Conservation (phyloP, 1,140 invertebrate species). For the Drosophila tristis region DNA sequence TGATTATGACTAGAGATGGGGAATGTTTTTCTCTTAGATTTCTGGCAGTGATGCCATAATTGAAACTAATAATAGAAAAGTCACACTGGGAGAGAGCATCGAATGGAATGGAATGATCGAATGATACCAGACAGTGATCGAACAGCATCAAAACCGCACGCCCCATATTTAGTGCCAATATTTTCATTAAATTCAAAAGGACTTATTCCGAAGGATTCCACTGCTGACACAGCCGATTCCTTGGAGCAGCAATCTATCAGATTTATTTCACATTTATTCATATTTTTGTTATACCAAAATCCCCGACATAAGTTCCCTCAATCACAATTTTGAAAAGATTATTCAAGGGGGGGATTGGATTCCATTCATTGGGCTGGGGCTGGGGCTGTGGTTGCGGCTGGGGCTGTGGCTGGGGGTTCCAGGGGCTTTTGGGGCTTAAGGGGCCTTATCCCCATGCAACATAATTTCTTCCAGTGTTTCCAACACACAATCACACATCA, state of each 20-base stretch:
- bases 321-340: not conserved
- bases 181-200: not conserved
- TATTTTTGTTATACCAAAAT: not conserved
- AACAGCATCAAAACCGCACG: too few species aligned
- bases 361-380: not conserved
- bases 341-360: constrained; percentile 2
- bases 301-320: not conserved
- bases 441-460: constrained; percentile 1
- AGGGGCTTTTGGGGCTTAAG: too few species aligned
- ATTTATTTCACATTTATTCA: constrained; percentile 9
- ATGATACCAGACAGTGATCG: too few species aligned
- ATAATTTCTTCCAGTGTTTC: constrained; percentile 38
- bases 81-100: too few species aligned
- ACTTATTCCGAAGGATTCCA: too few species aligned
- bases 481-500: constrained; percentile 36
- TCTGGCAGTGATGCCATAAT: too few species aligned
- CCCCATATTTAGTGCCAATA: too few species aligned
- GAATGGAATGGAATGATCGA: too few species aligned
- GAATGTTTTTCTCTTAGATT: not conserved
- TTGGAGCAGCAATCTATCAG: not conserved
- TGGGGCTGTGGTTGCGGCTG: constrained; percentile 5
- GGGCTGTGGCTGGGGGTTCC: not conserved
- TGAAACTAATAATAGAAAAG: too few species aligned
- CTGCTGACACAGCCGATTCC: not conserved
- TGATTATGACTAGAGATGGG: not conserved